Evolutionary conservation across 2,113 vertebrate genomes (phyloP).

Genomic region (Aldabrachelys gigantea): DNA sequence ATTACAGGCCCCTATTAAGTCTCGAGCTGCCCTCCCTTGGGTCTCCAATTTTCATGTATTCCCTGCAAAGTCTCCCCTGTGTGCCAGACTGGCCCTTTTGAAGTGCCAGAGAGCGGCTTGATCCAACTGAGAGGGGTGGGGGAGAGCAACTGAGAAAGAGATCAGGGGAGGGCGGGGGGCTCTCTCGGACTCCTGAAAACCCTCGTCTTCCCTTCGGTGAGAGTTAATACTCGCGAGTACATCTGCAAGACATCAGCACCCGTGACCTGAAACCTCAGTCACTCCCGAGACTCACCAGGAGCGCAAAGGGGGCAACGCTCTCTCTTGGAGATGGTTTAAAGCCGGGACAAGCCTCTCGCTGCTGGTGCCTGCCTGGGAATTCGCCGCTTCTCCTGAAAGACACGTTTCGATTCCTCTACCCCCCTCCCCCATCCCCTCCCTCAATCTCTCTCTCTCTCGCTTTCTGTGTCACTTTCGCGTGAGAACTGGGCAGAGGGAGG

Average conservation of each 20-base stretch:
- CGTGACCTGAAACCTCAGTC: conserved; percentile 77
- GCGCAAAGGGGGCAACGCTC: conserved; percentile 60
- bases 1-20: conserved; percentile 85
- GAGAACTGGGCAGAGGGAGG: neutral
- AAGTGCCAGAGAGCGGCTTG: conserved; percentile 81
- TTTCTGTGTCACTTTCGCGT: conserved; percentile 4
- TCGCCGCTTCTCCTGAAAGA: conserved; percentile 49
- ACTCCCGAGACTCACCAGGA: conserved; percentile 79
- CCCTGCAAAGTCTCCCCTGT: conserved; percentile 75
- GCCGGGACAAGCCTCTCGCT: conserved; percentile 47
- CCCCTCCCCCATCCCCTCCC: conserved; percentile 29
- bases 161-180: conserved; percentile 26
- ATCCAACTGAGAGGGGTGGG: conserved; percentile 65
- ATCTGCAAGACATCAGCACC: conserved; percentile 86
- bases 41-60: conserved; percentile 79
- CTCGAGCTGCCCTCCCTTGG: conserved; percentile 80
- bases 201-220: conserved; percentile 37
- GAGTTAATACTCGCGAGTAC: conserved; percentile 70
- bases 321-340: conserved; percentile 75
- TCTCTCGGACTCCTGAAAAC: conserved; percentile 43
- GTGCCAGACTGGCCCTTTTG: conserved; percentile 82
- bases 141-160: conserved; percentile 39
- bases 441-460: neutral
- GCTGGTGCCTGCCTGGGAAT: neutral
- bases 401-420: conserved; percentile 59